Percentiles rank a stretch among this genome's conserved stretches.
Evolutionary conservation across 64 coral and sea anemone species (phyloP).

Genomic region (Platygyra sinensis): DNA sequence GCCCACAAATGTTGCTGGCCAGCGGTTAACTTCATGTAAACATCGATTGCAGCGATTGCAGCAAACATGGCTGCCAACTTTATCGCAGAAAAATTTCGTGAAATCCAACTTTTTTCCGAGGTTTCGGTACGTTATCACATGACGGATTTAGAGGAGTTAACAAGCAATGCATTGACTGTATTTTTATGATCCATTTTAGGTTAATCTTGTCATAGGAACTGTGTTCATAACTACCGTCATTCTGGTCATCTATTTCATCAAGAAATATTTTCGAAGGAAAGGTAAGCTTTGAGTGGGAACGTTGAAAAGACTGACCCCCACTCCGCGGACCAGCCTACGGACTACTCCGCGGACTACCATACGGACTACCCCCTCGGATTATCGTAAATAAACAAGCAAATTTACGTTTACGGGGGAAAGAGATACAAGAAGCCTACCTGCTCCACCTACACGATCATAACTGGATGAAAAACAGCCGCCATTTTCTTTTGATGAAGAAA

Average conservation of each 20-base stretch:
- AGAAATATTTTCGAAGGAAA: constrained; percentile 29
- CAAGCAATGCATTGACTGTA: neutral
- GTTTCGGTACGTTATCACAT: constrained; percentile 27
- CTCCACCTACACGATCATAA: no score
- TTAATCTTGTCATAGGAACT: constrained; percentile 63
- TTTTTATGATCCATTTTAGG: constrained; percentile 41
- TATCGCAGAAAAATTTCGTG: constrained; percentile 28
- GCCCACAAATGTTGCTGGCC: neutral
- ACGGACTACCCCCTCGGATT: no score
- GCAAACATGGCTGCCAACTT: neutral
- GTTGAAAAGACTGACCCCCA: no score
- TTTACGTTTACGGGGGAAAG: no score
- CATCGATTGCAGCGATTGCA: constrained; percentile 46
- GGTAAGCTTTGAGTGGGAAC: no score
- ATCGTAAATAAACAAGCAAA: no score
- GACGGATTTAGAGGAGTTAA: neutral
- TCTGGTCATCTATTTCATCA: constrained; percentile 13
- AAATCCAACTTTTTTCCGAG: constrained; percentile 44
- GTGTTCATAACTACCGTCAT: constrained; percentile 46
- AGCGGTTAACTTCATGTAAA: constrained; percentile 33
- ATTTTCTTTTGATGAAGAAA: no score
- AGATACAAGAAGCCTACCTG: no score
- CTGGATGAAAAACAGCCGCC: no score
- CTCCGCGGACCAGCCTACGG: no score
- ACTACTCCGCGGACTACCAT: no score